Evolutionary conservation across 92 coral and sea anemone species (phyloP), one percentile per base, ranked within the genome.

Genomic region (Epizoanthus ramosus): DNA sequence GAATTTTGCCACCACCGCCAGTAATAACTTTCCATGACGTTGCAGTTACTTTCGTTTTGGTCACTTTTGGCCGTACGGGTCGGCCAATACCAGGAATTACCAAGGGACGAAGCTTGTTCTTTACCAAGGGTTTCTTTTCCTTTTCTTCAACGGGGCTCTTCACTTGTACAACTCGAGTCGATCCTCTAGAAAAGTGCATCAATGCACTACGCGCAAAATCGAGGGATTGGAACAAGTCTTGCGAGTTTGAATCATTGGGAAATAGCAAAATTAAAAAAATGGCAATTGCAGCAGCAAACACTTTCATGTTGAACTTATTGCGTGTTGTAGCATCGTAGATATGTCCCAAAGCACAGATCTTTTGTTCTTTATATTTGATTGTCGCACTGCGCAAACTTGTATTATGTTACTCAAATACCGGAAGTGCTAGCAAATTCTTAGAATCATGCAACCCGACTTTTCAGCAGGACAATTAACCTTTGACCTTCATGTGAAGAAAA

Each of bases 101-200:
- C 54, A 50, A 0, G 54, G 15, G 54, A 50, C 15, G 37, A 18
- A 18, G 12, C 68, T 19, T 16, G 16, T 25, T 17, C 3, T 24
- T 31, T 3, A 59, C 1, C n/a, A 35, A 25, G 68, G 13, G 14
- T 43, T 45, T 14, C 21, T 24, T 63, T 33, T 17, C 66, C 21
- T 86, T 68, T 68, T 76, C 73, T 35, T 71, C 84, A 59, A 87
- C 15, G 54, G 54, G 54, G 54, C 54, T 47, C 54, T 47, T 47
- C 3, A 47, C 54, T 47, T 47, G 54, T 0, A 47, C 67, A 22
- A 61, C 67, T 61, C 67, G 67, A 61, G 67, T 61, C 10, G 31
- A 9, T 61, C 67, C 67, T 22, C 33, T 61, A 22, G 67, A 22
- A 61, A 61, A 61, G 12, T 61, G 31, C 33, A 61, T 61, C 23